phyloP scores from a whole-genome alignment of 2,888 invertebrate species.

The Trissolcus brochymenae region DNA sequence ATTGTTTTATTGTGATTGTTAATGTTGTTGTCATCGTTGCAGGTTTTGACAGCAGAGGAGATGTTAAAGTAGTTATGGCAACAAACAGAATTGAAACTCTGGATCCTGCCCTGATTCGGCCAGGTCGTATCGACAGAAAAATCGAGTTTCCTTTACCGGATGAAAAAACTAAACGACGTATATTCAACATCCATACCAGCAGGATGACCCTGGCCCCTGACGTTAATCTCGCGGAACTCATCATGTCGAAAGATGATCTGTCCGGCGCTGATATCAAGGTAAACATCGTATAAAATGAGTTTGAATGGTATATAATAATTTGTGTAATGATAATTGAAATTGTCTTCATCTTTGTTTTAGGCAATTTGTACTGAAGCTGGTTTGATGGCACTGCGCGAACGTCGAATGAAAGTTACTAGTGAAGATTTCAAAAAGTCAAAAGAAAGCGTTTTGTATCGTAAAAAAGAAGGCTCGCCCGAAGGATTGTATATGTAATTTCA shows the following conservation, averaged over 20 bases:
- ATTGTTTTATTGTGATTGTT: background rate
- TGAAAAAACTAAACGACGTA: constrained; percentile 97
- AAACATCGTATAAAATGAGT: background rate
- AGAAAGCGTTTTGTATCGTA: constrained; percentile 98
- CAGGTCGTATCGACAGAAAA: constrained; percentile 99
- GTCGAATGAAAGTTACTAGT: constrained; percentile 99
- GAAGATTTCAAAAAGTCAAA: constrained; percentile 99
- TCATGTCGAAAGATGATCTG: constrained; percentile 99
- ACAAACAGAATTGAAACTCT: constrained; percentile 98
- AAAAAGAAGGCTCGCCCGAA: constrained; percentile 99
- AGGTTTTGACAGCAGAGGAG: constrained; percentile 75
- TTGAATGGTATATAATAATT: background rate
- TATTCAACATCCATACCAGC: constrained; percentile 99
- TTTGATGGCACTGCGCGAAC: constrained; percentile 96
- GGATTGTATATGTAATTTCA: constrained; percentile 92
- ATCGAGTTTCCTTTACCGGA: constrained; percentile 99
- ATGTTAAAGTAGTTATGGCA: constrained; percentile 92
- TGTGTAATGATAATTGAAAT: background rate
- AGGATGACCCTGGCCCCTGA: constrained; percentile 98
- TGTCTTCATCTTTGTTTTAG: constrained; percentile 76
- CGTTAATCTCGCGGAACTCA: constrained; percentile 97
- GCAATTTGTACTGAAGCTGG: constrained; percentile 99
- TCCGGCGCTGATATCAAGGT: constrained; percentile 98
- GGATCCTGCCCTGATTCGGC: constrained; percentile 98
- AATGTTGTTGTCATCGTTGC: background rate